Percentiles rank a stretch among this genome's conserved stretches.
These are phyloP conservation scores for Herpetotheres cachinnans DNA, from an alignment of 2,113 vertebrate species.

Conservation along the genomic window DNA sequence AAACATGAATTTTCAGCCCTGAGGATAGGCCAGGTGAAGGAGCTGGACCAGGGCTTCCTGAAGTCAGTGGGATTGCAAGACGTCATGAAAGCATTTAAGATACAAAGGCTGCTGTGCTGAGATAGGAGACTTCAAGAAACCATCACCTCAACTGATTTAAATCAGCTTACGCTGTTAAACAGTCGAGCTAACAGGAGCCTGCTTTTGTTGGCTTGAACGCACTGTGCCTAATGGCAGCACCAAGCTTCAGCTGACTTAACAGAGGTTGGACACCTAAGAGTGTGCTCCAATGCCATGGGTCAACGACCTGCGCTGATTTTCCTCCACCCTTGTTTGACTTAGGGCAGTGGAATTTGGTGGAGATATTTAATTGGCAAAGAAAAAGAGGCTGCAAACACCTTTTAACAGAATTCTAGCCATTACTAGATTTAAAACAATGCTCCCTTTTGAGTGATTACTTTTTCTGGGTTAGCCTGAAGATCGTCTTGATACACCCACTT, in stretches of 20 bases:
- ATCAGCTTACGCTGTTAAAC: not conserved
- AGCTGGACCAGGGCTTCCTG: not conserved
- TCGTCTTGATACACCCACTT: not conserved
- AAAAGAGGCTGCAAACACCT: not conserved
- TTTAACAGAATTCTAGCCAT: not conserved
- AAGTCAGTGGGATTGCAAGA: not conserved
- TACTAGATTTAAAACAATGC: not conserved
- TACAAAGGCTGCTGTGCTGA: not conserved
- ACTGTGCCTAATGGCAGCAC: not conserved
- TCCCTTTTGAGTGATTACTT: not conserved
- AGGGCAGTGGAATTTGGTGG: not conserved
- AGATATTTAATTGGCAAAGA: not conserved
- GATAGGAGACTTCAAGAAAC: not conserved
- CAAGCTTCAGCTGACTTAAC: not conserved
- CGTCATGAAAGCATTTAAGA: not conserved
- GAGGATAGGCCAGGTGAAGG: not conserved
- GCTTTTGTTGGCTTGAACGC: not conserved
- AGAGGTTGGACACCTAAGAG: not conserved
- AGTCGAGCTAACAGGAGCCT: not conserved
- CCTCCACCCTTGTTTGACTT: not conserved
- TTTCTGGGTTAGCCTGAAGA: not conserved
- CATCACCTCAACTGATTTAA: not conserved
- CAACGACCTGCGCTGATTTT: not conserved
- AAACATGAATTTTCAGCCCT: not conserved
- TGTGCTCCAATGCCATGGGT: not conserved